Conservation (phyloP, 2,888 invertebrate species). For the Entomobrya multifasciata region DNA sequence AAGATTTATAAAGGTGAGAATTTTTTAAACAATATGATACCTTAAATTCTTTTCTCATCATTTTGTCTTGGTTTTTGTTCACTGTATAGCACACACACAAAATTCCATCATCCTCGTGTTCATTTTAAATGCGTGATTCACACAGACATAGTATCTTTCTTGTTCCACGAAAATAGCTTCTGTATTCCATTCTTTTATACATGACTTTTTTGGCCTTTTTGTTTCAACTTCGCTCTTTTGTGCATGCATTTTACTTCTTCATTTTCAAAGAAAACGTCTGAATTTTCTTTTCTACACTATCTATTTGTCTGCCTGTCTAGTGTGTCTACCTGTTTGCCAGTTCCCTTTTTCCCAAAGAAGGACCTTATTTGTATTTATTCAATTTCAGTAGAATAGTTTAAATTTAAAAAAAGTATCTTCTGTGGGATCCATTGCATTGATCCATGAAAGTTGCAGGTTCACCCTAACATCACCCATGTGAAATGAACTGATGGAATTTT, state of each 20-base stretch:
- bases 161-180: not conserved
- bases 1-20: slow-evolving; percentile 73
- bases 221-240: too few species aligned
- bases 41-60: slow-evolving; percentile 67
- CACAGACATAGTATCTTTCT: too few species aligned
- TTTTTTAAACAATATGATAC: slow-evolving; percentile 73
- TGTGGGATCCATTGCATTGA: not conserved
- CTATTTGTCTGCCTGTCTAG: too few species aligned
- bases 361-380: slow-evolving; percentile 17
- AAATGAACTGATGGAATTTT: slow-evolving; percentile 16
- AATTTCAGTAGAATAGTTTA: slow-evolving; percentile 15
- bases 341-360: not conserved
- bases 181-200: not conserved
- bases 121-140: too few species aligned
- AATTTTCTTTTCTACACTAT: too few species aligned
- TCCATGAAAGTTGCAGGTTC: too few species aligned
- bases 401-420: not conserved
- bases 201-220: not conserved
- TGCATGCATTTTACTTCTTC: too few species aligned
- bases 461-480: not conserved
- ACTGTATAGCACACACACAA: too few species aligned
- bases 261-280: not conserved
- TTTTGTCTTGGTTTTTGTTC: too few species aligned
- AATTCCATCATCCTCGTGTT: not conserved
- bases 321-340: not conserved